A percentile compares a stretch with the other conserved stretches of the same genome.
These are phyloP conservation scores for Chaitophorus viminalis DNA, from an alignment of 2,888 invertebrate genomes.

Conservation along the genomic window DNA sequence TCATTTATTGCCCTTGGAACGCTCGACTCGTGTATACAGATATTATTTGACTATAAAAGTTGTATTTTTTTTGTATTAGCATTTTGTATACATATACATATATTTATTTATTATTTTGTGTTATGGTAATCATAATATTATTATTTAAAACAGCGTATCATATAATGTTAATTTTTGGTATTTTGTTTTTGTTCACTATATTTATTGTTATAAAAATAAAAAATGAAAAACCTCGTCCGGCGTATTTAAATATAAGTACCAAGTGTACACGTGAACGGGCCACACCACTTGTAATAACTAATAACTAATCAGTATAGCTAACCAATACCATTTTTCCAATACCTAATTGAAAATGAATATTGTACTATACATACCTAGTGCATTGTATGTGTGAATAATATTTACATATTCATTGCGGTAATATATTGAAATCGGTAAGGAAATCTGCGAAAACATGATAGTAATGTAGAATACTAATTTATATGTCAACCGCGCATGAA, in stretches of 20 bases:
- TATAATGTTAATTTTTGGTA: neutral
- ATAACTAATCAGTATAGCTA: too few relatives aligned
- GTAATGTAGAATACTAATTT: neutral
- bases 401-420: neutral
- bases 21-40: neutral
- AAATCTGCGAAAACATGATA: neutral
- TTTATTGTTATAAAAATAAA: neutral
- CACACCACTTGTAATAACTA: neutral
- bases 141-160: too few relatives aligned
- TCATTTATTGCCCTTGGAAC: neutral
- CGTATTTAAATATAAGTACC: too few relatives aligned
- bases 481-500: neutral
- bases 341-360: too few relatives aligned
- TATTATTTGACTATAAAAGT: neutral
- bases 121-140: neutral
- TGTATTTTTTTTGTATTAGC: neutral
- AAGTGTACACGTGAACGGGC: neutral
- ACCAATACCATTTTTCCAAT: too few relatives aligned
- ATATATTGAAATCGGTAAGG: neutral
- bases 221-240: too few relatives aligned
- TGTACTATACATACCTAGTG: too few relatives aligned
- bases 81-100: neutral
- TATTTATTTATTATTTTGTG: neutral
- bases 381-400: too few relatives aligned
- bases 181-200: neutral